Conservation (phyloP, 2,113 vertebrate species). For the Austrofundulus limnaeus region DNA sequence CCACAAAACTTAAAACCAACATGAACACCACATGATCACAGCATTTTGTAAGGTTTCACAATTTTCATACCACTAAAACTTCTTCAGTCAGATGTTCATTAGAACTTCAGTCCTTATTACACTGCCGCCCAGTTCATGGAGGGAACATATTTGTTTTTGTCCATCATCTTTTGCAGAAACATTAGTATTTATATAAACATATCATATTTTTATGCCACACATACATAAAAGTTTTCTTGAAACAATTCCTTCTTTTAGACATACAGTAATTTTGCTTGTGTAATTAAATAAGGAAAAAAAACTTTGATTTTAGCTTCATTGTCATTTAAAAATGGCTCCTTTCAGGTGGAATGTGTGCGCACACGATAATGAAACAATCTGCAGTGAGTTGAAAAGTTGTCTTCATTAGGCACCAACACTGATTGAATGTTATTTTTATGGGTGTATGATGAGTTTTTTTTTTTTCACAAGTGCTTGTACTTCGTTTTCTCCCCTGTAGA, state of each 20-base stretch:
- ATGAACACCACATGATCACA: too few relatives aligned
- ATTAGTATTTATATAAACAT: too few relatives aligned
- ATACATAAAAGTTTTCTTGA: background rate
- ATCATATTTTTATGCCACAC: too few relatives aligned
- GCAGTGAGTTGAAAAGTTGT: constrained; percentile 44
- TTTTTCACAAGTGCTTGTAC: constrained; percentile 36
- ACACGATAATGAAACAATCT: constrained; percentile 3
- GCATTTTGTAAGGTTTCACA: too few relatives aligned
- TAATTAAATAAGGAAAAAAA: background rate
- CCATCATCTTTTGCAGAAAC: too few relatives aligned
- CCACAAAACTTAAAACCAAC: too few relatives aligned
- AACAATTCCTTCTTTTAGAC: background rate
- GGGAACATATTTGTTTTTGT: too few relatives aligned
- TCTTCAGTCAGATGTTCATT: too few relatives aligned
- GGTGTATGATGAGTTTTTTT: constrained; percentile 37
- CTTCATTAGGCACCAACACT: constrained; percentile 47
- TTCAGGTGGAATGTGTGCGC: background rate
- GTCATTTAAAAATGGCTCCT: too few relatives aligned
- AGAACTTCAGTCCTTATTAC: background rate
- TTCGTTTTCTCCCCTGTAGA: constrained; percentile 39
- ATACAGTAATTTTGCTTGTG: background rate
- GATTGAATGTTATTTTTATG: constrained; percentile 57
- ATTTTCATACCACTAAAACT: too few relatives aligned
- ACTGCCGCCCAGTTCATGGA: background rate
- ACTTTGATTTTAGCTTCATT: too few relatives aligned